Evolutionary conservation across 2,888 invertebrate species (phyloP), one percentile per base, ranked within the genome.

Genomic region (Coleophora deauratella): DNA sequence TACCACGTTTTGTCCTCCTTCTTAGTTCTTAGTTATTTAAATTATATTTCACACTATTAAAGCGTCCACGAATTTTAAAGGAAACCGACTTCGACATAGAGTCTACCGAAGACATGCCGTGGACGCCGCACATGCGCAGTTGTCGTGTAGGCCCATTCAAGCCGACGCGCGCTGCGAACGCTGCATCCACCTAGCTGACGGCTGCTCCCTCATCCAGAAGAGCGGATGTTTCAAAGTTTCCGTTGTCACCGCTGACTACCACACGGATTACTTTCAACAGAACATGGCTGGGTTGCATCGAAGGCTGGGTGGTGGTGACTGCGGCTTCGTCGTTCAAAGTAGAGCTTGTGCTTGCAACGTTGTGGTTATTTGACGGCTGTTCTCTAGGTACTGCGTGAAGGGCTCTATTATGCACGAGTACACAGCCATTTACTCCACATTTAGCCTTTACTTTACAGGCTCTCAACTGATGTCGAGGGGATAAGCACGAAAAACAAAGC

Each of bases 1-100:
- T 39, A 46, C 46, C 46, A 46, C 7, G 33, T 33, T n/a, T 28
- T 33, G 12, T 27, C 32, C 7, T 30, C 13, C 8, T 12, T n/a
- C 33, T 27, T 3, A 11, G 33, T 38, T 9, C 38, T 11, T 21
- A 9, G n/a, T 9, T 15, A 35, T 35, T 31, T 12, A 11, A 15
- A 14, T 9, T 21, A 35, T 35, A 30, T 40, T 35, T 11, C 40
- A 35, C 30, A 35, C 35, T 8, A 28, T 12, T 10, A 33, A 15
- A 35, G 21, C 9, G 35, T 15, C 35, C 33, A 11, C 33, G 33
- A n/a, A 33, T 11, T 11, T 33, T 33, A 33, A 33, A 12, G n/a
- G 33, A 33, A 8, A 33, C 33, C 9, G 11, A 28, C 15, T 37
- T 7, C 12, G 13, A 11, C 10, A 32, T 40, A 14, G 11, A 36